Evolutionary conservation across 30 jellyfish, hydroid and myxozoan genomes (phyloP), one percentile per base, ranked within the genome.

Genomic region (Cassiopea andromeda): DNA sequence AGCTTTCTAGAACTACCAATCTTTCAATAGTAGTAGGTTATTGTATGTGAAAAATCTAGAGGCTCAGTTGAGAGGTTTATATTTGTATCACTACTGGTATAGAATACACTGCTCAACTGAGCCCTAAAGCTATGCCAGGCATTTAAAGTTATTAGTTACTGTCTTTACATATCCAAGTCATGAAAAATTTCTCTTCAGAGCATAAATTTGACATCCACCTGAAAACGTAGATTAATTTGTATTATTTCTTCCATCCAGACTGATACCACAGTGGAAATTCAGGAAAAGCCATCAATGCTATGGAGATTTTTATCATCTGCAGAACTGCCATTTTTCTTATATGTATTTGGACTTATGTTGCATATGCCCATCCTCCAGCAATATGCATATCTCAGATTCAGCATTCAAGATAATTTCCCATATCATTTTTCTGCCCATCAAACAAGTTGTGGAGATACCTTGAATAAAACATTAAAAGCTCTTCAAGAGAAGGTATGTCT

Each of bases 291-390:
- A 18, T 6, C n/a, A 70, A 12, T 70, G 10, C 18, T 70, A 12
- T 1, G 50, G 54, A 17, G 54, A 38, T 9, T 87, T 1, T 48
- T 70, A 7, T 75, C 46, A 10, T 72, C 92, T 45, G 85, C 90
- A 50, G 95, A 79, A 58, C 78, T 92, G n/a, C 68, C 89, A 54
- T 66, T 85, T 68, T 64, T 92, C 6, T 60, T 85, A 27, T 92
- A 92, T 48, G 92, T 79, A 54, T 58, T 83, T 85, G 97, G 85
- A 14, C 60, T 92, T 68, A 60, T 92, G 90, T 82, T 92, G 74
- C 95, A 92, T 9, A 12, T 80, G 60, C 97, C 95, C 7, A 75
- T 85, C n/a, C 48, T 85, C 38, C 94, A 86, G 58, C 97, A 92
- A 72, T 92, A 85, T 73, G 80, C 81, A 13, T 85, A 92, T 89